A percentile compares a stretch with the other conserved stretches of the same genome.
Conservation (phyloP, 2,797 vertebrate species). For the Hoplostethus mediterraneus region DNA sequence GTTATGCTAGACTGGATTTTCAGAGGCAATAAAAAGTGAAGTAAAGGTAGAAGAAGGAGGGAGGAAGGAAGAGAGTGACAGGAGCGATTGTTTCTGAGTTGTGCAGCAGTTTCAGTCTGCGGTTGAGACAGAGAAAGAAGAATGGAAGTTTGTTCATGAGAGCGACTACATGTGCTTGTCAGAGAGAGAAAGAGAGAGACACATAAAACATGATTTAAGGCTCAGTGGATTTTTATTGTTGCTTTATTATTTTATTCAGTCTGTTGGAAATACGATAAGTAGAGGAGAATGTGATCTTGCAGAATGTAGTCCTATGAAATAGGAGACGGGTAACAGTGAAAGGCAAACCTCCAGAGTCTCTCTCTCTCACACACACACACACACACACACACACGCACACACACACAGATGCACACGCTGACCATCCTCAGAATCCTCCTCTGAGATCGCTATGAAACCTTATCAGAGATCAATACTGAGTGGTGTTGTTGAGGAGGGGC, state of each 20-base stretch:
- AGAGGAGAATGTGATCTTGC: constrained; percentile 47
- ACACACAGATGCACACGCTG: constrained; percentile 27
- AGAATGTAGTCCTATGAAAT: constrained; percentile 62
- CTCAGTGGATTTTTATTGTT: constrained; percentile 18
- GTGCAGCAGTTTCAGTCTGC: constrained; percentile 47
- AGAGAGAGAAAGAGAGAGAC: constrained; percentile 1
- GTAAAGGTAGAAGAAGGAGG: constrained; percentile 13
- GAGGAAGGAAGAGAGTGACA: constrained; percentile 38
- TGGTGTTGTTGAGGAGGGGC: constrained; percentile 37
- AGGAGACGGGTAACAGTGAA: constrained; percentile 48
- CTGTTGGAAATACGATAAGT: constrained; percentile 48
- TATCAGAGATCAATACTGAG: constrained; percentile 76
- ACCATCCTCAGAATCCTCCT: constrained; percentile 51
- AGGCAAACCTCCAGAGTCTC: constrained; percentile 7
- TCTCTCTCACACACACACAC: constrained; percentile 14
- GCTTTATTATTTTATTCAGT: constrained; percentile 29
- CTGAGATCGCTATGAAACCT: constrained; percentile 70
- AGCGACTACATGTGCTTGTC: constrained; percentile 22
- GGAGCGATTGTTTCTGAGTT: constrained; percentile 60
- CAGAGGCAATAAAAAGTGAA: constrained; percentile 69
- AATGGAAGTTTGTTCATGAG: constrained; percentile 46
- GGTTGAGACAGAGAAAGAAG: constrained; percentile 40
- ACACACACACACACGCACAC: constrained; percentile 16
- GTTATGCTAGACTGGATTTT: constrained; percentile 80
- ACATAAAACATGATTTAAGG: constrained; percentile 19